Conservation (phyloP, 1,140 invertebrate genomes). For the Pogonomyrmex californicus region DNA sequence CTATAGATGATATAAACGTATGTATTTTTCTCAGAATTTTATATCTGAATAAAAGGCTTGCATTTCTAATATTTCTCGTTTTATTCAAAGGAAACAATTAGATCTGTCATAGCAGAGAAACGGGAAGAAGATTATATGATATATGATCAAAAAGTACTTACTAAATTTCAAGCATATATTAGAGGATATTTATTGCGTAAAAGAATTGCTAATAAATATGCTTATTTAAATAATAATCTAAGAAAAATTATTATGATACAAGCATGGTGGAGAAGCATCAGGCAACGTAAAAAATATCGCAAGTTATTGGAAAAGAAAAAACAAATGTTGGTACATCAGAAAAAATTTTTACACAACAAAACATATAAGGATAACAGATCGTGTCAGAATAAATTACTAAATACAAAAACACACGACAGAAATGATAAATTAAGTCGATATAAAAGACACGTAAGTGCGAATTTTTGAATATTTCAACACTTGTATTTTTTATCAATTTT, state of each 20-base stretch:
- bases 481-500: neutral
- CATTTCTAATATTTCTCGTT: neutral
- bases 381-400: conserved; percentile 83
- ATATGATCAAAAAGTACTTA: conserved; percentile 77
- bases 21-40: conserved; percentile 30
- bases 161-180: conserved; percentile 89
- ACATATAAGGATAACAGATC: conserved; percentile 79
- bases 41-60: neutral
- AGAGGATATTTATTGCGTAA: conserved; percentile 90
- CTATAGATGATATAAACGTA: conserved; percentile 82
- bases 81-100: conserved; percentile 54
- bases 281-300: conserved; percentile 87
- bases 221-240: conserved; percentile 87
- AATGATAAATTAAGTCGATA: conserved; percentile 86
- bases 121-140: conserved; percentile 78
- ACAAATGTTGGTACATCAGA: conserved; percentile 81
- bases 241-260: conserved; percentile 89
- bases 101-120: conserved; percentile 79
- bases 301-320: conserved; percentile 85
- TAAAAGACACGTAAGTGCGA: conserved; percentile 85
- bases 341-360: conserved; percentile 27
- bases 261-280: conserved; percentile 89
- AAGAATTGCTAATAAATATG: conserved; percentile 85
- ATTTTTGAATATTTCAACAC: conserved; percentile 13
- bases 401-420: conserved; percentile 36